Evolutionary conservation across 2,113 vertebrate genomes (phyloP), one percentile per base, ranked within the genome.

Genomic region (Lampris megalopsis): DNA sequence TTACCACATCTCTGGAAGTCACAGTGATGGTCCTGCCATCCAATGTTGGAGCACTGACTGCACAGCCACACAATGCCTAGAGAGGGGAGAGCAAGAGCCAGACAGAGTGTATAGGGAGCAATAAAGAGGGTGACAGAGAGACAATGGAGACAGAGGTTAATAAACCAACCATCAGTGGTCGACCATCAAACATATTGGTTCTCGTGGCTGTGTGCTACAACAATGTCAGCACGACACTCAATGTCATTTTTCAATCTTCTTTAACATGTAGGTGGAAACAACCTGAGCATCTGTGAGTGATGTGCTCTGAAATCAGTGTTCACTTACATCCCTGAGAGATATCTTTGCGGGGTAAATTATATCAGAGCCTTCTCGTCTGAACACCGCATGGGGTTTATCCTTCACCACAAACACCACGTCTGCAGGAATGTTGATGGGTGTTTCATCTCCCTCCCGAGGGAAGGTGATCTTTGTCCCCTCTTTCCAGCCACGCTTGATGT

Each of bases 401-500:
- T 96, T 98, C 13, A 99, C 93, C 49, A 99, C 97, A 79, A 99
- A 99, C 83, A 99, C 94, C 1, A 99, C 95, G 50, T 98, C 97
- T 0, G 98, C 96, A 0, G 97, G 98, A 92, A 98, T 97, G 94
- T 92, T 96, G 82, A 74, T 92, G 54, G 96, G 93, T 0, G 95
- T 97, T 90, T 99, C 97, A 73, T 99, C 97, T 0, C 98, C 97
- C 80, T 99, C 97, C 57, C 93, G 96, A 70, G 98, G 97, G 81
- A 99, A 99, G 24, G 97, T 99, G 90, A 99, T 99, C 75, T 99
- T 99, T 62, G 97, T 98, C 7, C 96, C 97, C 77, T 94, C 95
- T 86, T 99, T 99, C 97, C 98, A 99, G 0, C 97, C 98, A 0
- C 92, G 88, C 52, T 97, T 99, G 77, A 99, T 97, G 87, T 99